Evolutionary conservation across 2,797 vertebrate genomes (phyloP).

Genomic region (Paramormyrops hopkinsi): DNA sequence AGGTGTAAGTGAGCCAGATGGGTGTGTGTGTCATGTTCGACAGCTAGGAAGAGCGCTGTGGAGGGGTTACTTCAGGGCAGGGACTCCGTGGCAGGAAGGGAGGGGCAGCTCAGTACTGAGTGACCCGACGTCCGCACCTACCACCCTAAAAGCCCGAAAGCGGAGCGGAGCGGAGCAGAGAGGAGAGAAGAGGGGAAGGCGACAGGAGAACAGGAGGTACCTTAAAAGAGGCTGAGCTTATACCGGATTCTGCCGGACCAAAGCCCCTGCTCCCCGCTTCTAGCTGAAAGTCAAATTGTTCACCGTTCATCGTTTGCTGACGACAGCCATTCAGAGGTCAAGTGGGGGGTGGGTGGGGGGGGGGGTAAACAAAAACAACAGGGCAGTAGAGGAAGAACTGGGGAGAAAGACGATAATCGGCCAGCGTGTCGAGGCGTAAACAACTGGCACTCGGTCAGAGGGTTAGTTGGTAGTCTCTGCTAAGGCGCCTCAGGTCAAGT

Average conservation of each 20-base stretch:
- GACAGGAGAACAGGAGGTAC: conserved; percentile 58
- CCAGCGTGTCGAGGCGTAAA: background rate
- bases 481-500: background rate
- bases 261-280: conserved; percentile 61
- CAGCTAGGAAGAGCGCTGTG: background rate
- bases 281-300: conserved; percentile 73
- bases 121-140: background rate
- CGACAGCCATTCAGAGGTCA: conserved; percentile 34
- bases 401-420: background rate
- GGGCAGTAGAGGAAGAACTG: background rate
- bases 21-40: background rate
- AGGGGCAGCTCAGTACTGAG: background rate
- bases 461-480: conserved; percentile 19
- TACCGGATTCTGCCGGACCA: conserved; percentile 77
- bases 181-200: conserved; percentile 1
- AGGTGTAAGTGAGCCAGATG: background rate
- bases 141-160: background rate
- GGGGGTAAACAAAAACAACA: conserved; percentile 1
- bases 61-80: background rate
- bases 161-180: conserved; percentile 27
- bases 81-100: background rate
- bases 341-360: conserved; percentile 31
- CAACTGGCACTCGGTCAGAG: background rate
- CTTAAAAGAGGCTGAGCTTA: conserved; percentile 80
- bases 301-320: conserved; percentile 32